Percentiles rank a stretch among this genome's conserved stretches.
These are phyloP conservation scores for Mus pahari DNA, from an alignment of 2,113 vertebrate genomes.

Conservation along the genomic window DNA sequence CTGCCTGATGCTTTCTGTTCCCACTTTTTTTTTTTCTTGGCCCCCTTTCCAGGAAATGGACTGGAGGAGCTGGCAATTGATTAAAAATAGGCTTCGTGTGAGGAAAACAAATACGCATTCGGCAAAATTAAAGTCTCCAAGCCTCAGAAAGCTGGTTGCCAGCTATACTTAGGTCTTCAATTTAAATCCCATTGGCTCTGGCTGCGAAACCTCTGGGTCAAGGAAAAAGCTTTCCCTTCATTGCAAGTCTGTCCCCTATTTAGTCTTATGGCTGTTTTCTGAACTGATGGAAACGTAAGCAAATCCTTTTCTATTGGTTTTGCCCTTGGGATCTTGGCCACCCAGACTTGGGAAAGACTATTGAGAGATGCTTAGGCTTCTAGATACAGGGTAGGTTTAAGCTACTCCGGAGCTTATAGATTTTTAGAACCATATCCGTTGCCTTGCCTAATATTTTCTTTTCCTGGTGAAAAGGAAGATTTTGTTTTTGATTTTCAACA, in stretches of 20 bases:
- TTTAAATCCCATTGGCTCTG: constrained; percentile 38
- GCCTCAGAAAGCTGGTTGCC: constrained; percentile 48
- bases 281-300: constrained; percentile 20
- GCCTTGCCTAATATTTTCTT: constrained; percentile 36
- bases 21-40: constrained; percentile 76
- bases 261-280: constrained; percentile 16
- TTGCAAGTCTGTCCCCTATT: neutral
- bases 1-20: constrained; percentile 73
- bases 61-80: constrained; percentile 75
- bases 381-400: neutral
- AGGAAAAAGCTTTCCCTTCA: constrained; percentile 35
- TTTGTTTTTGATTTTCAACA: constrained; percentile 60
- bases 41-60: constrained; percentile 82
- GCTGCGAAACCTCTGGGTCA: constrained; percentile 35
- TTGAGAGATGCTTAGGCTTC: neutral
- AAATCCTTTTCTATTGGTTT: constrained; percentile 38
- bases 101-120: constrained; percentile 70
- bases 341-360: neutral
- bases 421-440: neutral
- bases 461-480: constrained; percentile 38
- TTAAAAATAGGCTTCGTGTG: constrained; percentile 80
- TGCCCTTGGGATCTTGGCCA: constrained; percentile 21
- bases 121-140: constrained; percentile 69
- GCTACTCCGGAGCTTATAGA: constrained; percentile 1
- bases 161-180: constrained; percentile 74